These are phyloP conservation scores for Pyrrhura leucotis DNA, from an alignment of 2,797 vertebrate genomes.

Conservation along the genomic window DNA sequence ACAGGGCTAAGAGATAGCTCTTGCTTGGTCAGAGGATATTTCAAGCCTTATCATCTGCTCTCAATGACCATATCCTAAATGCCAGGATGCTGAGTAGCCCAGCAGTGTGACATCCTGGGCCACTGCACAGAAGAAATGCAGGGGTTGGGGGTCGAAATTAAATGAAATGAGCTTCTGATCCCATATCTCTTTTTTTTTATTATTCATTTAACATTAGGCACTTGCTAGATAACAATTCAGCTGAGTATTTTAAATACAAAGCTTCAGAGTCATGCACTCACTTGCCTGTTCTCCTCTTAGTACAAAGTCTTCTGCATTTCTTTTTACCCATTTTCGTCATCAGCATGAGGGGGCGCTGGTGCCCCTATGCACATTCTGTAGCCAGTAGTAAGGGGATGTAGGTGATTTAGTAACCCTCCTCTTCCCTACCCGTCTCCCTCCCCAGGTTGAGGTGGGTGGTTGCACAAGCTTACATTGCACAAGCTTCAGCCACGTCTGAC, in stretches of 20 bases:
- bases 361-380: background rate
- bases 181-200: background rate
- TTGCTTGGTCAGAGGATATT: background rate
- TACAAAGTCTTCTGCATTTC: background rate
- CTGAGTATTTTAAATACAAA: background rate
- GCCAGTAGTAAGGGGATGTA: background rate
- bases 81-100: background rate
- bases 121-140: background rate
- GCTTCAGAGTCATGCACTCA: background rate
- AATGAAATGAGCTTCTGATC: background rate
- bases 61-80: rapidly evolving
- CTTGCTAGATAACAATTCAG: background rate
- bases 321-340: background rate
- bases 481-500: background rate
- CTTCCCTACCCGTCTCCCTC: background rate
- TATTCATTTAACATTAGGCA: background rate
- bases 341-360: background rate
- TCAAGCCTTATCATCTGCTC: background rate
- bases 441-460: background rate
- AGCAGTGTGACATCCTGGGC: background rate
- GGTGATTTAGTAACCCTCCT: background rate
- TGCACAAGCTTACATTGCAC: background rate
- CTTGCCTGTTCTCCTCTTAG: background rate
- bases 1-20: background rate
- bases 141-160: background rate